phyloP scores from a whole-genome alignment of 2,888 invertebrate genomes.

The Drosophila histrio region DNA sequence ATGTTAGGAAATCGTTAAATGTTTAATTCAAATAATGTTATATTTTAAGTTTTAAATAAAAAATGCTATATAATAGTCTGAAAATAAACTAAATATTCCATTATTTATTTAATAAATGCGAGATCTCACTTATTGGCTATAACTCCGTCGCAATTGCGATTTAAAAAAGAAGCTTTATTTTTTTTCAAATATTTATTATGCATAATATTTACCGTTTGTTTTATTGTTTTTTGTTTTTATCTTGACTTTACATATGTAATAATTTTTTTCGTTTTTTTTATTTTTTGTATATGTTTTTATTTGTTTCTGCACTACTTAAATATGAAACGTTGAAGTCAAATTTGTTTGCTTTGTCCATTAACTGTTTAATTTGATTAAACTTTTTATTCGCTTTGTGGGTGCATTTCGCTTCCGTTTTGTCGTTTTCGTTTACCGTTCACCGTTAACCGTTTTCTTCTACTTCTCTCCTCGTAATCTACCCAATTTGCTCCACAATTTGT shows the following conservation, averaged over 20 bases:
- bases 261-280: constrained; percentile 41
- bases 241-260: constrained; percentile 67
- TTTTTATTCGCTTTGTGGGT: constrained; percentile 52
- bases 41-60: no score
- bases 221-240: constrained; percentile 34
- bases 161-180: not conserved
- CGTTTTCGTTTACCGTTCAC: constrained; percentile 17
- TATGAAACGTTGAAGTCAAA: constrained; percentile 79
- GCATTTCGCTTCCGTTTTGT: constrained; percentile 24
- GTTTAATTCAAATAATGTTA: no score
- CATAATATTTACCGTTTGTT: constrained; percentile 74
- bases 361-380: constrained; percentile 78
- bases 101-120: no score
- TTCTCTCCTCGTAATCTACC: constrained; percentile 15
- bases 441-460: constrained; percentile 15
- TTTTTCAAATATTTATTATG: constrained; percentile 68
- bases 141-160: no score
- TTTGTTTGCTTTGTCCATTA: constrained; percentile 55
- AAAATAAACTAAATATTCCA: no score
- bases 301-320: constrained; percentile 78
- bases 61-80: no score
- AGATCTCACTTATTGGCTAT: no score
- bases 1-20: no score
- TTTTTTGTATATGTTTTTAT: constrained; percentile 45
- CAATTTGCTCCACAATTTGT: constrained; percentile 71